phyloP scores from a whole-genome alignment of 2,888 invertebrate species.

The Geophilus truncorum region DNA sequence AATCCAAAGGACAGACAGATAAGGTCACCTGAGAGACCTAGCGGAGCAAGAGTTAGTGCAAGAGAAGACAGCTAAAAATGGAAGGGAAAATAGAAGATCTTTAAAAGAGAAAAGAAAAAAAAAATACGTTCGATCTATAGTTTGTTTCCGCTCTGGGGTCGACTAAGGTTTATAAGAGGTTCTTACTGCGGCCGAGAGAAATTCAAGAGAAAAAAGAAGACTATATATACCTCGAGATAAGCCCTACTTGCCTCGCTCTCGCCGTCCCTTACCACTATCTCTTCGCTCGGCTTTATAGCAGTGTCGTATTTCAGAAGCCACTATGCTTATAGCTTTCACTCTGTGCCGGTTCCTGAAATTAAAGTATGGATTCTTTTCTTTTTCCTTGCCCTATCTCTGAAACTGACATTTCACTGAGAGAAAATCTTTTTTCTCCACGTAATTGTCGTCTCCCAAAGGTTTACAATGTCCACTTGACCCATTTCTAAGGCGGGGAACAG shows the following conservation, averaged over 20 bases:
- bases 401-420: background rate
- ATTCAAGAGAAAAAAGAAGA: background rate
- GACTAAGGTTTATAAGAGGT: slow-evolving; percentile 21
- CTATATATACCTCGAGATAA: slow-evolving; percentile 19
- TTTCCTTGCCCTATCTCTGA: background rate
- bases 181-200: background rate
- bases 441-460: background rate
- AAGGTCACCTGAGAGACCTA: slow-evolving; percentile 21
- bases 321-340: slow-evolving; percentile 11
- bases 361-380: slow-evolving; percentile 5
- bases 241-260: slow-evolving; percentile 21
- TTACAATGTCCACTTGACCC: background rate
- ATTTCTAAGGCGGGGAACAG: background rate
- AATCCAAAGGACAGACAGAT: slow-evolving; percentile 25
- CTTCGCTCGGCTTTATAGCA: slow-evolving; percentile 24
- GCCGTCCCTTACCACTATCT: slow-evolving; percentile 6
- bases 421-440: background rate
- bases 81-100: background rate
- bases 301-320: slow-evolving; percentile 23
- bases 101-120: background rate
- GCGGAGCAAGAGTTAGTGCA: slow-evolving; percentile 14
- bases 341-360: slow-evolving; percentile 17
- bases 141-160: slow-evolving; percentile 27
- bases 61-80: background rate
- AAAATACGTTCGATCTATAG: slow-evolving; percentile 11